Percentiles rank a stretch among this genome's conserved stretches.
Evolutionary conservation across 2,888 invertebrate genomes (phyloP).

Genomic region (Cataglyphis livida): DNA sequence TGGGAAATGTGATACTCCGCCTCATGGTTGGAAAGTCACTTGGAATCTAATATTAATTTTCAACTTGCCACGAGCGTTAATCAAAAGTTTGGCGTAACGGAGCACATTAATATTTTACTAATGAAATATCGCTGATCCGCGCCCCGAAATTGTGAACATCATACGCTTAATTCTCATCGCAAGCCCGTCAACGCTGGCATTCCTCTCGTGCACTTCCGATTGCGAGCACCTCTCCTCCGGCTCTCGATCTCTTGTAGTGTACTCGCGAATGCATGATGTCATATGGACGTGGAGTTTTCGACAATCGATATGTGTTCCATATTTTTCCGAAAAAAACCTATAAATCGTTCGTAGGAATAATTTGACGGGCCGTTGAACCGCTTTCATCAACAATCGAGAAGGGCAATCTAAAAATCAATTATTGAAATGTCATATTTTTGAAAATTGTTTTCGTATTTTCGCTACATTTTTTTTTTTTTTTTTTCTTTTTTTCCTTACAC

Average conservation of each 20-base stretch:
- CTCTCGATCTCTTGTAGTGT: constrained; percentile 22
- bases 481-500: background rate
- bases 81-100: constrained; percentile 40
- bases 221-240: constrained; percentile 15
- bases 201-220: constrained; percentile 41
- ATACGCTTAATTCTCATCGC: constrained; percentile 43
- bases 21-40: background rate
- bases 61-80: constrained; percentile 33
- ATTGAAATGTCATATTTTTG: background rate
- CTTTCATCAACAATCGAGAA: background rate
- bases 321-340: constrained; percentile 23
- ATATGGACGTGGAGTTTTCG: constrained; percentile 41
- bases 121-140: constrained; percentile 43
- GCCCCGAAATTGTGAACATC: constrained; percentile 45
- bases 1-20: background rate
- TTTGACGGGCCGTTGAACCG: background rate
- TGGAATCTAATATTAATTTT: constrained; percentile 47
- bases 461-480: background rate
- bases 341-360: constrained; percentile 30
- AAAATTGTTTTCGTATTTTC: background rate
- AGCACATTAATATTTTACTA: constrained; percentile 47
- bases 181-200: constrained; percentile 35
- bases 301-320: constrained; percentile 25
- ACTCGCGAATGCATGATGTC: constrained; percentile 38
- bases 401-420: background rate